Conservation (phyloP, 1,140 invertebrate species). For the Vanessa atalanta region DNA sequence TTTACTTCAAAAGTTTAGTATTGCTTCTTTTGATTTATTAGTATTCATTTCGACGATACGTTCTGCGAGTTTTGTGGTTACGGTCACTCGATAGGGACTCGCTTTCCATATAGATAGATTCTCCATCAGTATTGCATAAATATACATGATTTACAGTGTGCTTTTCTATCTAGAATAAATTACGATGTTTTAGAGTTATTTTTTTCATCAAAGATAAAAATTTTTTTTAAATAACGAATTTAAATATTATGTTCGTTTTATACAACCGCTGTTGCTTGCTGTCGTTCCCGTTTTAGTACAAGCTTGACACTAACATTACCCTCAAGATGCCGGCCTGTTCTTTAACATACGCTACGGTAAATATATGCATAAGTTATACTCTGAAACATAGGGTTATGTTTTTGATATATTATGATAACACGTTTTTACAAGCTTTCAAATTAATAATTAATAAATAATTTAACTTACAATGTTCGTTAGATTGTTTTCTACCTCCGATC, state of each 20-base stretch:
- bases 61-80: slow-evolving; percentile 36
- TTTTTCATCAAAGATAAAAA: neutral
- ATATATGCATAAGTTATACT: too few species aligned
- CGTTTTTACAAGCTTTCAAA: too few species aligned
- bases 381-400: too few species aligned
- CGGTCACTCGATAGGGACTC: slow-evolving; percentile 44
- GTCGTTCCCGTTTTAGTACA: too few species aligned
- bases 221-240: neutral
- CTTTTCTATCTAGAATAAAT: neutral
- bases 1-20: slow-evolving; percentile 70
- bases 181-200: neutral
- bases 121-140: slow-evolving; percentile 46
- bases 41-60: slow-evolving; percentile 62
- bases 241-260: too few species aligned
- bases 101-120: slow-evolving; percentile 57
- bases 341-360: neutral
- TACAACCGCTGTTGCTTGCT: too few species aligned
- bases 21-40: slow-evolving; percentile 67
- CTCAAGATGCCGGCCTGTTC: neutral
- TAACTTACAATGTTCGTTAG: neutral
- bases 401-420: too few species aligned
- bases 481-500: too few species aligned
- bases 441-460: too few species aligned
- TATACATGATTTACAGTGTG: slow-evolving; percentile 45
- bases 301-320: neutral